Base-by-base conservation (phyloP, 2,113 vertebrate species). In the Geococcyx californianus region DNA sequence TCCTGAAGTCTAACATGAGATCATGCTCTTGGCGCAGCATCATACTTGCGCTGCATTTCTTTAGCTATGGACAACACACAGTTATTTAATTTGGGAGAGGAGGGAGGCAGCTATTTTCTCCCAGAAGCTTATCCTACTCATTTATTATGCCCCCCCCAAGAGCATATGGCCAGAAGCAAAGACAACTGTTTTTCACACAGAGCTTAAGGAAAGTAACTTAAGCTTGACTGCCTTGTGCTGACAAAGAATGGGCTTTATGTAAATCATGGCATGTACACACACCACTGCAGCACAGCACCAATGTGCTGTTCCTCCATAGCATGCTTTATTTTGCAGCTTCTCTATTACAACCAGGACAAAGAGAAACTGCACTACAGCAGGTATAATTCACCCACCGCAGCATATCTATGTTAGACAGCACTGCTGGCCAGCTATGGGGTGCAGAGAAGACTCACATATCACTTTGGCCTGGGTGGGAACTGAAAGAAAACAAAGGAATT, bases 121-220 rank as follows among this genome's bases (percentile, higher is more conserved):
- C 13, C 59, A 58, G 51, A 68, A 60, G 28, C 33, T 94, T 74
- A 73, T 58, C 42, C 66, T 21, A 12, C 29, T 91, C 33, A 36
- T 70, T 87, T 80, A 24, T 54, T 91, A 59, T 38, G 13, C 11
- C 56, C 63, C 40, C 70, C 25, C 38, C n/a, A n/a, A 74, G 80
- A 80, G 64, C 34, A 74, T 16, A 87, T 17, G 33, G 44, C 55
- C 76, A 81, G 31, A 89, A 89, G 66, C 26, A 72, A 6, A 63
- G 55, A 80, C 28, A 62, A 84, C 38, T 54, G 44, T 9, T 92
- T 75, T 66, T 74, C 63, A 55, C 33, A 21, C 15, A 69, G 59
- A 68, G 55, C 55, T 92, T 77, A 94, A 83, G 49, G 49, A 84
- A 93, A 84, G 64, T 45, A 96, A 93, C 42, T 83, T 69, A 44